Base-by-base conservation (phyloP, 2,113 vertebrate genomes). In the Etheostoma cragini region DNA sequence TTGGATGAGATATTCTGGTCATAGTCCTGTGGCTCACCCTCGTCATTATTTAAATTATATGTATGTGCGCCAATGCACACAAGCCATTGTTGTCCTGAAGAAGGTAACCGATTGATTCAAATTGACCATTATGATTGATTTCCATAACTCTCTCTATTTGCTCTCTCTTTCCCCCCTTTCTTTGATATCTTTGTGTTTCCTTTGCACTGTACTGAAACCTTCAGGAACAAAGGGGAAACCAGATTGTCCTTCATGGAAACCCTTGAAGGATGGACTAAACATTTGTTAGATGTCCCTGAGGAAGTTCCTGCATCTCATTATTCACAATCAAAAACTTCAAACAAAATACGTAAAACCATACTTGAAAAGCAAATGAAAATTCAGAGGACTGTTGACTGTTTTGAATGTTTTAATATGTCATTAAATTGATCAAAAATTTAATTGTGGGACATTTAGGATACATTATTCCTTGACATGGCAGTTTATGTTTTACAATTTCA, bases 1-100 rank as follows among this genome's bases (percentile, higher is more conserved):
- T 73, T 81, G 82, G 68, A 83, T 65, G 67, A 72, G 17, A 86
- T 80, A 70, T 80, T 78, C 47, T 76, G 68, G 67, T 85, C 64
- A 53, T 22, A 62, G 61, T 78, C 75, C 57, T 78, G 60, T 72
- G 50, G 57, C 72, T 79, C 14, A 26, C 10, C 21, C 22, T 33
- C 54, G 57, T 58, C 47, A 56, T 80, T 74, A 80, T 76, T 78
- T 16, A 49, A 84, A 81, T 82, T 26, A 68, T 56, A 74, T 57
- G 35, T 58, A 45, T 57, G 47, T 22, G 61, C 26, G 74, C 66
- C 62, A 61, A 81, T 79, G 50, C 19, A 81, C 83, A 82, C 63
- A 16, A 68, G 21, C 19, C 8, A 62, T 52, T 80, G n/a, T 80
- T 72, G 68, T 80, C 63, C 46, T 46, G 30, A 67, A 22, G 52